phyloP scores from a whole-genome alignment of 1,140 invertebrate species.

The Battus philenor region DNA sequence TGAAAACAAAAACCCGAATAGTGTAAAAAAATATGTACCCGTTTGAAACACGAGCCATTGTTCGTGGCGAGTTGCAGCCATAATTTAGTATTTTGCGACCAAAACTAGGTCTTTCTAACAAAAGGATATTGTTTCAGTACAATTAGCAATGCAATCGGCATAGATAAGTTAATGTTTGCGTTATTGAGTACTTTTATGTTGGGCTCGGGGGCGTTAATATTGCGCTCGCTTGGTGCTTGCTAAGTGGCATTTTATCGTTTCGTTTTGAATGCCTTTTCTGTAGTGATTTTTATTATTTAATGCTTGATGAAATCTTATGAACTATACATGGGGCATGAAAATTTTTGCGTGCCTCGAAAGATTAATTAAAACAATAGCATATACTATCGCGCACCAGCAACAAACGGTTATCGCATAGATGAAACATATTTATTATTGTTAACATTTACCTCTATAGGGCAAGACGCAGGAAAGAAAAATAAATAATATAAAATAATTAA shows the following conservation, averaged over 20 bases:
- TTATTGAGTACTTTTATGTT: slow-evolving; percentile 29
- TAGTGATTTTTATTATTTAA: slow-evolving; percentile 6
- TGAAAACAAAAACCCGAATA: slow-evolving; percentile 11
- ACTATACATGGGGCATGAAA: too few relatives aligned
- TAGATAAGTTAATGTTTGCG: slow-evolving; percentile 63
- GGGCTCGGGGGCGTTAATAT: slow-evolving; percentile 19
- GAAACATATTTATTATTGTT: too few relatives aligned
- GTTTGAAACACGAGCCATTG: slow-evolving; percentile 42
- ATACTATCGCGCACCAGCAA: too few relatives aligned
- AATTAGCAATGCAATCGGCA: slow-evolving; percentile 62
- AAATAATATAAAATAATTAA: too few relatives aligned
- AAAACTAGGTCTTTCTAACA: slow-evolving; percentile 64
- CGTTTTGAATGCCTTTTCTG: neutral
- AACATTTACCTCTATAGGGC: too few relatives aligned
- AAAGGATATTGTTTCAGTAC: slow-evolving; percentile 61
- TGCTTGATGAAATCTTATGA: too few relatives aligned
- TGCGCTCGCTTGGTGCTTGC: slow-evolving; percentile 16
- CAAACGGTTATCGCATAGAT: too few relatives aligned
- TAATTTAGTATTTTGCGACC: slow-evolving; percentile 58
- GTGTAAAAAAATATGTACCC: slow-evolving; percentile 12
- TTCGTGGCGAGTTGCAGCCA: slow-evolving; percentile 43
- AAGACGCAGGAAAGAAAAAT: too few relatives aligned
- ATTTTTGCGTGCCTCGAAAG: too few relatives aligned
- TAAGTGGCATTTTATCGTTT: slow-evolving; percentile 13
- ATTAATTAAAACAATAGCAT: too few relatives aligned